These are phyloP conservation scores for Pollenia angustigena DNA, from an alignment of 2,888 invertebrate genomes.

Conservation along the genomic window DNA sequence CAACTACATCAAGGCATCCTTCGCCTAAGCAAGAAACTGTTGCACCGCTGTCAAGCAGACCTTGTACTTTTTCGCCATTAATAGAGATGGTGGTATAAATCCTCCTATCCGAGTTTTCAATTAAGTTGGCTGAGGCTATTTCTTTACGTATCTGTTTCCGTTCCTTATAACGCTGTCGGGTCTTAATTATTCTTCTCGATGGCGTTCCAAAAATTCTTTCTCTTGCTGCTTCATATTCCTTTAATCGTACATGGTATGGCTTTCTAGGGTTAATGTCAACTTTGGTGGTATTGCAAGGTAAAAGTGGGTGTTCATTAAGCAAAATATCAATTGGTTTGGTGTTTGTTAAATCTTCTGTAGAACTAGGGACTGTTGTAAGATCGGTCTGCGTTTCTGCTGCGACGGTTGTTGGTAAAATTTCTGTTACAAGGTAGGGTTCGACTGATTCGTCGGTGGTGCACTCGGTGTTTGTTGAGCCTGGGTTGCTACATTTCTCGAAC, in stretches of 20 bases:
- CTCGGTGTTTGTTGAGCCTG: neutral
- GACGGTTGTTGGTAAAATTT: neutral
- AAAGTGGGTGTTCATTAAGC: neutral
- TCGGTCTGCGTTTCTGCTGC: neutral
- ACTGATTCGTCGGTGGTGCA: too few species aligned
- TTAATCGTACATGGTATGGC: neutral
- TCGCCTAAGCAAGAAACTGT: constrained; percentile 30
- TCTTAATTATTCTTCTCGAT: neutral
- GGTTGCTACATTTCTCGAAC: constrained; percentile 11
- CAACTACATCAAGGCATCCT: constrained; percentile 28
- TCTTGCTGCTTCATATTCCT: neutral
- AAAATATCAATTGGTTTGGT: neutral
- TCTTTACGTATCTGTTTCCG: neutral
- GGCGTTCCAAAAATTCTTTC: neutral
- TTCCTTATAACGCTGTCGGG: neutral
- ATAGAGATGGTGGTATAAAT: neutral
- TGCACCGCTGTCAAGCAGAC: constrained; percentile 29
- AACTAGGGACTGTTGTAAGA: neutral
- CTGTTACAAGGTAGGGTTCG: too few species aligned
- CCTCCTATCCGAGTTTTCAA: neutral
- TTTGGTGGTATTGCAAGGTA: neutral
- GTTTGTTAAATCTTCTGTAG: neutral
- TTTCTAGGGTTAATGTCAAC: neutral
- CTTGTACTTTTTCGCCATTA: constrained; percentile 14
- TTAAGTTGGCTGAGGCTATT: neutral